A percentile compares a stretch with the other conserved stretches of the same genome.
These are phyloP conservation scores for Uria aalge DNA, from an alignment of 2,113 vertebrate genomes.

Conservation along the genomic window DNA sequence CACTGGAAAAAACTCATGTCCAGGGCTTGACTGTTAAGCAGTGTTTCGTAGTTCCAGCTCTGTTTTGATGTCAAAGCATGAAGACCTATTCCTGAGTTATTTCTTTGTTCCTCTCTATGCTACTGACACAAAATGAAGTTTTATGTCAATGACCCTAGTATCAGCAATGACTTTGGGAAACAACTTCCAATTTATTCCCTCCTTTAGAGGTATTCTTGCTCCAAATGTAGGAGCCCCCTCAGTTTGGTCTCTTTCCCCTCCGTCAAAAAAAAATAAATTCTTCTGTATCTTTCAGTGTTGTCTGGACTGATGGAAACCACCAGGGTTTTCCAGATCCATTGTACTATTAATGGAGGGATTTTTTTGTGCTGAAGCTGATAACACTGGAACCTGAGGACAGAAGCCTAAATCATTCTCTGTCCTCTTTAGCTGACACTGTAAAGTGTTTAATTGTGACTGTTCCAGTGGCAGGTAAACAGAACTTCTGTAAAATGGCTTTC, in stretches of 20 bases:
- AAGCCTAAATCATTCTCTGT: not conserved
- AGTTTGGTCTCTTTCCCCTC: not conserved
- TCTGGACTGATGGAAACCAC: not conserved
- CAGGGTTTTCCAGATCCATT: not conserved
- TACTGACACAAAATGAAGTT: not conserved
- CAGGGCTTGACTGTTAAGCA: not conserved
- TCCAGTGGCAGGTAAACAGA: not conserved
- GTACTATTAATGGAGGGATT: not conserved
- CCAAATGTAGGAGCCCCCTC: not conserved
- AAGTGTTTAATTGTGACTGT: not conserved
- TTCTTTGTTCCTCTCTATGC: not conserved
- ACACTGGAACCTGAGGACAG: not conserved
- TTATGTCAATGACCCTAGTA: not conserved
- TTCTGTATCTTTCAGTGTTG: not conserved
- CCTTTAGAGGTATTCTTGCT: not conserved
- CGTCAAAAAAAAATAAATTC: not conserved
- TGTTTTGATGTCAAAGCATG: not conserved
- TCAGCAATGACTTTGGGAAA: not conserved
- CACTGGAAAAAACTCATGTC: not conserved
- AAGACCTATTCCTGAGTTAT: not conserved
- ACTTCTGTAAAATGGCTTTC: not conserved
- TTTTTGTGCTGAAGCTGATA: not conserved
- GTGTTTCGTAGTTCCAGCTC: not conserved
- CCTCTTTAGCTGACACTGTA: not conserved
- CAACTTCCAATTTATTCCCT: not conserved